These are phyloP conservation scores for Lycocerus yunnanus DNA, from an alignment of 2,888 invertebrate species.

Conservation along the genomic window DNA sequence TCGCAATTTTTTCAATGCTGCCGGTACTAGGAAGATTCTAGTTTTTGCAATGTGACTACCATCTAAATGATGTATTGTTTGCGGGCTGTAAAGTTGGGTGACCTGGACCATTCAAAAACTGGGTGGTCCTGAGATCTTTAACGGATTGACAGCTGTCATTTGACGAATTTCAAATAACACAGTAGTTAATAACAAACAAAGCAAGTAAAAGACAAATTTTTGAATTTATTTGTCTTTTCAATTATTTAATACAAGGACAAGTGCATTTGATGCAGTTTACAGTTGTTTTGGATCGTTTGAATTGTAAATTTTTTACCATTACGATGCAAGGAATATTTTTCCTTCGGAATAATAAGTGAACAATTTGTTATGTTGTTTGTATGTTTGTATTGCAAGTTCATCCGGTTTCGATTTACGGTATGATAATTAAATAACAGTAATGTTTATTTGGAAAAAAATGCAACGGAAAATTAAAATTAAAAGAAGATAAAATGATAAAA, in stretches of 20 bases:
- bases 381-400: conserved; percentile 3
- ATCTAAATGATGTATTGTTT: conserved; percentile 35
- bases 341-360: conserved; percentile 14
- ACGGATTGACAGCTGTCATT: conserved; percentile 37
- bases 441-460: background rate
- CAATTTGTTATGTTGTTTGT: conserved; percentile 14
- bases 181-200: background rate
- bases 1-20: background rate
- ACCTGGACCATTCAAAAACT: conserved; percentile 27
- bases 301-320: conserved; percentile 9
- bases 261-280: background rate
- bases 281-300: conserved; percentile 2
- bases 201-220: conserved; percentile 1
- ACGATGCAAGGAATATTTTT: background rate
- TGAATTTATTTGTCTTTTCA: conserved; percentile 3
- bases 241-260: background rate
- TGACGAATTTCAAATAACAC: conserved; percentile 24
- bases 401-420: conserved; percentile 9
- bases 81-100: conserved; percentile 31
- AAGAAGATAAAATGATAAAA: background rate
- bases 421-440: background rate
- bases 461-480: background rate
- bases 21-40: conserved; percentile 13
- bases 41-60: conserved; percentile 22
- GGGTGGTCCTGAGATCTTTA: conserved; percentile 33